Base-by-base conservation (phyloP, 2,888 invertebrate species). In the Andrena trimmerana region DNA sequence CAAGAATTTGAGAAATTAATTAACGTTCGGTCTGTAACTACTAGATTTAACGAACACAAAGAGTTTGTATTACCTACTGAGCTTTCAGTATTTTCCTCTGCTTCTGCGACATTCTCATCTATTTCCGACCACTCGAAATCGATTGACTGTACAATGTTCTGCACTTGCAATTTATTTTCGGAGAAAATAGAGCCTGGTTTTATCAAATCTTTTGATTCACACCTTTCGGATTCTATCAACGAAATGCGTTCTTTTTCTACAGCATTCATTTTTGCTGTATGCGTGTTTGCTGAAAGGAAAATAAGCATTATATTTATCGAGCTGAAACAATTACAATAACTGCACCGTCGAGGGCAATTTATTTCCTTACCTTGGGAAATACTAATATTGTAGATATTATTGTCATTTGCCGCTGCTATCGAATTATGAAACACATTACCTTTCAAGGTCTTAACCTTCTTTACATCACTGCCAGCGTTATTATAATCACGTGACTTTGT, bases 301-400 rank as follows among this genome's bases (percentile, higher is more conserved):
- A 76, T 29, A 20, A 69, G 8, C 62, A 48, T 48, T 59, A 78
- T 6, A 67, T 60, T 31, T 29, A 62, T 29, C 52, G 16, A 57
- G 5, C 4, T 71, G 70, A 50, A 42, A 13, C 54, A 33, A 31
- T 60, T 63, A 1, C 2, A 8, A 20, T 27, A 27, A 20, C 42
- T 63, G 48, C 36, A 59, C 13, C 29, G n/a, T 59, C 52, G 27
- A 29, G 16, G 16, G 62, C 20, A 24, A 63, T 36, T n/a, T 54
- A 70, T 27, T 57, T 69, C 31, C 57, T 82, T 71, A 63, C 75
- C 71, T 75, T 74, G 36, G 13, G 63, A 48, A 52, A 33, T 52
- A 54, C 6, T 54, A 33, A 68, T 67, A 31, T 29, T 57, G 57
- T 63, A 70, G 54, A 31, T 1, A 70, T 70, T 80, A 52, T 33